Percentiles rank a stretch among this genome's conserved stretches.
phyloP scores from a whole-genome alignment of 2,888 invertebrate genomes.

The Lucinisca nassula region DNA sequence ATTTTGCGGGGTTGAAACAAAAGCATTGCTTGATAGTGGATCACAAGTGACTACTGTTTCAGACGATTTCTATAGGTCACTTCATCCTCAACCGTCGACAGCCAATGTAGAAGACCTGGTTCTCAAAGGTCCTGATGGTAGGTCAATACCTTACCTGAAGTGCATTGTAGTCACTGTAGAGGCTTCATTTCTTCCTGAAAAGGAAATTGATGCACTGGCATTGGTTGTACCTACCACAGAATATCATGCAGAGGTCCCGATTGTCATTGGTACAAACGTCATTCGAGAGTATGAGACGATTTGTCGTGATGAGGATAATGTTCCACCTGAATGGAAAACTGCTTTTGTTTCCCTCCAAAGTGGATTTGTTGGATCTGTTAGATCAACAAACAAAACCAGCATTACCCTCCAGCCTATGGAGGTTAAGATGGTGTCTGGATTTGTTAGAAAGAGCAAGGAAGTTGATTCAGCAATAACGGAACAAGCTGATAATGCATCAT shows the following conservation, averaged over 20 bases:
- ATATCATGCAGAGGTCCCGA: background rate
- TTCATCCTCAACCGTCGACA: background rate
- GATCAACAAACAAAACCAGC: no score
- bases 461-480: conserved; percentile 25
- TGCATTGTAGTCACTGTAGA: background rate
- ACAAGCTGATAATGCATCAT: background rate
- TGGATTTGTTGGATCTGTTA: no score
- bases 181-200: background rate
- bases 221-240: conserved; percentile 8
- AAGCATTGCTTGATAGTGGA: conserved; percentile 9
- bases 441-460: conserved; percentile 11
- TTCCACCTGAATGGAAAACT: background rate
- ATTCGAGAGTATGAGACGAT: background rate
- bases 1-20: background rate
- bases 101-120: background rate
- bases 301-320: background rate
- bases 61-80: background rate
- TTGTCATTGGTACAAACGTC: conserved; percentile 6
- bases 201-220: background rate
- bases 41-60: conserved; percentile 5
- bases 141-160: background rate
- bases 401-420: conserved; percentile 19
- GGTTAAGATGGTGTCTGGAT: conserved; percentile 11
- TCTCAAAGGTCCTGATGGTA: background rate
- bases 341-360: background rate